Evolutionary conservation across 2,113 vertebrate genomes (phyloP), one percentile per base, ranked within the genome.

Genomic region (Festucalex cinctus): DNA sequence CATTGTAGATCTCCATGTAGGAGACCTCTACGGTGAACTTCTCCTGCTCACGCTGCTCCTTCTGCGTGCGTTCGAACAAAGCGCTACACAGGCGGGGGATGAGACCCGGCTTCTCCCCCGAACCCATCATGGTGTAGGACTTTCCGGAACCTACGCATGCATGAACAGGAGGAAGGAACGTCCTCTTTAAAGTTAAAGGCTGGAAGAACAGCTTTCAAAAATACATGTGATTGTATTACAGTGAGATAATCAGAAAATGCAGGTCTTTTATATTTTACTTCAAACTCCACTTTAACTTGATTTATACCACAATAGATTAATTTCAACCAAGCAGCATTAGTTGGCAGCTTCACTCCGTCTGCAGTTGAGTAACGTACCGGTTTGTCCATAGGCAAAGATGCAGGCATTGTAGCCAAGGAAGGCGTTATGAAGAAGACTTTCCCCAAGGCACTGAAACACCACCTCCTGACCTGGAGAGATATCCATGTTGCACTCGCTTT

Each of bases 1-100:
- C 96, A 2, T 99, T 99, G 86, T 99, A 99, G 79, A 99, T 99
- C 91, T 99, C 97, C 97, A 99, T 98, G 87, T 93, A 99, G 70
- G 97, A 99, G 9, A 99, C 97, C 87, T 99, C 97, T 3, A 99
- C 95, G 68, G 97, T 97, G 81, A 98, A 99, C 82, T 94, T 94
- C 88, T 98, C 94, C 78, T 94, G 92, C 77, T 98, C 94, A 0
- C 90, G 92, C 81, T 96, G 93, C 14, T 96, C 94, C 59, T 92
- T 93, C 82, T 96, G 90, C 0, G 95, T 96, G 62, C 97, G 91
- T 20, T 96, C 95, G 54, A 99, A 98, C 78, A 99, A 93, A 9
- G 95, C 92, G 80, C 96, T 98, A 83, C 97, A 99, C 64, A 99
- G 94, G 35, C 94, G 93, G 0, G 97, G 97, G 74, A 98, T 99